A percentile compares a stretch with the other conserved stretches of the same genome.
These are phyloP conservation scores for Candidula unifasciata DNA, from an alignment of 2,888 invertebrate species.

Conservation along the genomic window DNA sequence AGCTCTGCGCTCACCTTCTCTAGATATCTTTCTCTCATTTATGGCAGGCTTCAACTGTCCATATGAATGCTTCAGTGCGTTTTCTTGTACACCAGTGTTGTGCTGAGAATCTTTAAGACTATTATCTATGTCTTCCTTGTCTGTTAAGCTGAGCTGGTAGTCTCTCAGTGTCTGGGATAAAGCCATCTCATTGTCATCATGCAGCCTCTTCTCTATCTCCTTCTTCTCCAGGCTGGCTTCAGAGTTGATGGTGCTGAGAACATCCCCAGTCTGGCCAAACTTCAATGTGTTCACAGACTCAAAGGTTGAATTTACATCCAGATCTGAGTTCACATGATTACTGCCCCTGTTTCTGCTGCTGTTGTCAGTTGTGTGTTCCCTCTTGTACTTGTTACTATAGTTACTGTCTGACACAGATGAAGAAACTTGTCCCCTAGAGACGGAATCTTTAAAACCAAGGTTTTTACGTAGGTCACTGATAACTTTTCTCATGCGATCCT, in stretches of 20 bases:
- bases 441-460: slow-evolving; percentile 63
- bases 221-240: slow-evolving; percentile 14
- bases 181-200: slow-evolving; percentile 57
- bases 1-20: not conserved
- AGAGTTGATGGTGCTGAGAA: slow-evolving; percentile 53
- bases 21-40: slow-evolving; percentile 35
- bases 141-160: slow-evolving; percentile 64
- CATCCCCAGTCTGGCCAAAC: slow-evolving; percentile 54
- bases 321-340: not conserved
- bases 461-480: slow-evolving; percentile 67
- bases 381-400: slow-evolving; percentile 12
- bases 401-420: slow-evolving; percentile 33
- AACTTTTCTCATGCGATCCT: slow-evolving; percentile 71
- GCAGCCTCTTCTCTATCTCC: slow-evolving; percentile 15
- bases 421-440: not conserved
- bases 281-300: slow-evolving; percentile 49
- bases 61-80: not conserved
- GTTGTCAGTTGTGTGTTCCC: not conserved
- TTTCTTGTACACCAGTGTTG: not conserved
- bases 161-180: slow-evolving; percentile 63
- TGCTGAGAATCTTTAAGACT: not conserved
- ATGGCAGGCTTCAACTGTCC: slow-evolving; percentile 12
- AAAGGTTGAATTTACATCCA: slow-evolving; percentile 16
- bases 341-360: not conserved
- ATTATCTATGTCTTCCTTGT: slow-evolving; percentile 50